A percentile compares a stretch with the other conserved stretches of the same genome.
Conservation (phyloP, 1,140 invertebrate species). For the Scaptomyza hsui region DNA sequence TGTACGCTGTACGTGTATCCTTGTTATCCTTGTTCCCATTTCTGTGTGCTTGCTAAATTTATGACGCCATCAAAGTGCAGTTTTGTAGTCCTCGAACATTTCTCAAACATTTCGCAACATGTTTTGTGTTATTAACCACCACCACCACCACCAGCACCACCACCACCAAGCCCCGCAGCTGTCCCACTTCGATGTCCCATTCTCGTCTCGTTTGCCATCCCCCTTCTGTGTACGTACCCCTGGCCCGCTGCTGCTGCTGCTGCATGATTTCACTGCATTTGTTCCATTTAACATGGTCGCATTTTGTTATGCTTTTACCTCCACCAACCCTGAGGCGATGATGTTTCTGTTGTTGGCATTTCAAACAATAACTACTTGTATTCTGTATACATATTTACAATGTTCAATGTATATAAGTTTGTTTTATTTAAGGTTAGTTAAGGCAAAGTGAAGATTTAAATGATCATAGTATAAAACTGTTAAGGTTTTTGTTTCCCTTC, state of each 20-base stretch:
- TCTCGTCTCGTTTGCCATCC: background rate
- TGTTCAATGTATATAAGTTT: too few species aligned
- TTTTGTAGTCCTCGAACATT: constrained; percentile 37
- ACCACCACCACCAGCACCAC: constrained; percentile 15
- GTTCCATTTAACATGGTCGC: constrained; percentile 68
- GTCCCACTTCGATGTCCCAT: constrained; percentile 2
- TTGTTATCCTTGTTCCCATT: constrained; percentile 41
- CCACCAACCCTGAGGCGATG: constrained; percentile 55
- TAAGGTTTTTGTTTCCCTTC: too few species aligned
- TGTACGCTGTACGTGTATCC: constrained; percentile 34
- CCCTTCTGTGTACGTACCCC: background rate
- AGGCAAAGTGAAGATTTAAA: too few species aligned
- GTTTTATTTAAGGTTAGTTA: too few species aligned
- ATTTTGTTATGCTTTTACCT: constrained; percentile 38
- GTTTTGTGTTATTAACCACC: constrained; percentile 62
- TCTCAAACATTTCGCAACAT: constrained; percentile 71
- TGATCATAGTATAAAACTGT: too few species aligned
- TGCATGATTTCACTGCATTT: constrained; percentile 63
- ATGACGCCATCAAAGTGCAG: constrained; percentile 72
- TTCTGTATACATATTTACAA: constrained; percentile 7
- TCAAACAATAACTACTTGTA: constrained; percentile 16
- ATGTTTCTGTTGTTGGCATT: constrained; percentile 30
- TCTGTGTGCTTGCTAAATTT: constrained; percentile 47
- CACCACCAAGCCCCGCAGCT: constrained; percentile 19
- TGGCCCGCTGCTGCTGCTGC: too few species aligned